A percentile compares a stretch with the other conserved stretches of the same genome.
These are phyloP conservation scores for Neuroterus valhalla DNA, from an alignment of 1,140 invertebrate species.

Conservation along the genomic window DNA sequence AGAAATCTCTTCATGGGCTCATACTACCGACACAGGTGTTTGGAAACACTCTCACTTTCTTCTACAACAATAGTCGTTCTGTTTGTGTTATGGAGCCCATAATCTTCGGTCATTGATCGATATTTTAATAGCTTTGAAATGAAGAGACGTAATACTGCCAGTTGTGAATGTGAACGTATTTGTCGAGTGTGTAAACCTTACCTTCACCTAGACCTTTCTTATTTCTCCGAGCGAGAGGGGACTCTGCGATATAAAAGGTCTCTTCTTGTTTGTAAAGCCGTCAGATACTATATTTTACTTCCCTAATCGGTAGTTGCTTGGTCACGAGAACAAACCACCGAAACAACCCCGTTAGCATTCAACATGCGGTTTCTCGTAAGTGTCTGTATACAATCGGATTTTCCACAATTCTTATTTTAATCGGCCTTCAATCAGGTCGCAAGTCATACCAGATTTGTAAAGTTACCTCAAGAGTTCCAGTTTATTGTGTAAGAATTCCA, in stretches of 20 bases:
- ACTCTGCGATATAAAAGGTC: constrained; percentile 73
- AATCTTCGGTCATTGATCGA: constrained; percentile 32
- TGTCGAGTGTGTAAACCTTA: constrained; percentile 62
- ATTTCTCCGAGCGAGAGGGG: constrained; percentile 69
- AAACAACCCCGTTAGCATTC: constrained; percentile 43
- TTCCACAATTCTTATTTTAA: constrained; percentile 2
- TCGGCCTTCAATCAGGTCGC: no score
- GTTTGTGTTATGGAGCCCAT: neutral
- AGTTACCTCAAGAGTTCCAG: no score
- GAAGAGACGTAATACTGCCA: constrained; percentile 49
- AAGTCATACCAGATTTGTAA: no score
- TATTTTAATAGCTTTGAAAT: constrained; percentile 52
- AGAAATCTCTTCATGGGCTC: neutral
- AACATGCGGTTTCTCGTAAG: constrained; percentile 68
- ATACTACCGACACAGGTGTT: neutral
- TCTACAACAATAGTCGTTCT: neutral
- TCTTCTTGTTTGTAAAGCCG: constrained; percentile 69
- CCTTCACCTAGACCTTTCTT: constrained; percentile 76
- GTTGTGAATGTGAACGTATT: constrained; percentile 53
- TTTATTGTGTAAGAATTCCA: no score
- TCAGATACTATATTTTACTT: constrained; percentile 68
- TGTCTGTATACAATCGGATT: constrained; percentile 33
- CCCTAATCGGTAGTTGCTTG: constrained; percentile 52
- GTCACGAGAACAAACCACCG: constrained; percentile 46
- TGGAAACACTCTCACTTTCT: neutral